These are phyloP conservation scores for Samia ricini DNA, from an alignment of 1,140 invertebrate genomes.

Conservation along the genomic window DNA sequence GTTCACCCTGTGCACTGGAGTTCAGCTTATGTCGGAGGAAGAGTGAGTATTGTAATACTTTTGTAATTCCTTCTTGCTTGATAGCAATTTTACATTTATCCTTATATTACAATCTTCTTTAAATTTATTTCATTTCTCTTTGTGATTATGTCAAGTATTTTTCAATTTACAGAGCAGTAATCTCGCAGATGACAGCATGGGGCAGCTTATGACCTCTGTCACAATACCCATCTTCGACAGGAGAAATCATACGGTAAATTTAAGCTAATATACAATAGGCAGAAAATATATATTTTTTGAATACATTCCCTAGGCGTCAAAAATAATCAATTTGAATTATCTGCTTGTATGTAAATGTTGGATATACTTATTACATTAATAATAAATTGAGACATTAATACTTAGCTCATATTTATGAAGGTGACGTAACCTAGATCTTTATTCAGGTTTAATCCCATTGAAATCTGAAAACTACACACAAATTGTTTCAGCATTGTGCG, in stretches of 20 bases:
- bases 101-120: background rate
- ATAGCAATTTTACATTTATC: background rate
- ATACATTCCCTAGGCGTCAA: no score
- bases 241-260: conserved; percentile 91
- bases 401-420: no score
- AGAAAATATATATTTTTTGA: no score
- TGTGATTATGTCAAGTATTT: background rate
- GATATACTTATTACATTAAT: no score
- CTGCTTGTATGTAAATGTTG: no score
- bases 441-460: no score
- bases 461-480: no score
- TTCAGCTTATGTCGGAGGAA: conserved; percentile 91
- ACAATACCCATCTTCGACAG: conserved; percentile 95
- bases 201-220: conserved; percentile 92
- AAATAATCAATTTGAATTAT: no score
- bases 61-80: background rate
- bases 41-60: conserved; percentile 79
- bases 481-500: no score
- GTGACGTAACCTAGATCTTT: no score
- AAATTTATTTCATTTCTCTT: background rate
- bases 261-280: background rate
- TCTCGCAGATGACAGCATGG: conserved; percentile 82
- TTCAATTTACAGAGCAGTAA: conserved; percentile 78
- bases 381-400: no score
- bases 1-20: conserved; percentile 95